Conservation (phyloP, 2,797 vertebrate species). For the Labroides dimidiatus region DNA sequence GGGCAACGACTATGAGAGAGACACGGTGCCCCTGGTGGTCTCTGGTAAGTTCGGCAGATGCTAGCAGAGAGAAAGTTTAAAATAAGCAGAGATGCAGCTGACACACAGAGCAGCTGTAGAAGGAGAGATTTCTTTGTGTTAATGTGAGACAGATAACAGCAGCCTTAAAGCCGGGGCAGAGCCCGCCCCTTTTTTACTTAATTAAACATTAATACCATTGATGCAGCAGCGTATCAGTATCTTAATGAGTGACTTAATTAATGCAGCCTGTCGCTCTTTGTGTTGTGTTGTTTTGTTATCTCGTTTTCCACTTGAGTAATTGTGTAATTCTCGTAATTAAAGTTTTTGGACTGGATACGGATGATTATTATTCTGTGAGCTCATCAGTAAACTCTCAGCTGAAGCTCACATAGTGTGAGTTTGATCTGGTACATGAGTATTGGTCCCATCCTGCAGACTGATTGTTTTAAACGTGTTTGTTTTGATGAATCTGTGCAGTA, state of each 20-base stretch:
- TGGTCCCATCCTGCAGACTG: constrained; percentile 22
- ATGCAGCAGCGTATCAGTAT: constrained; percentile 56
- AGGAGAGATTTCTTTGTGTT: constrained; percentile 29
- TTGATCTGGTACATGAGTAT: constrained; percentile 33
- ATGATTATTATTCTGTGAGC: constrained; percentile 30
- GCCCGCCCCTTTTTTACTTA: constrained; percentile 44
- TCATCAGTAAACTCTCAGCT: constrained; percentile 39
- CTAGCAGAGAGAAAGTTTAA: constrained; percentile 22
- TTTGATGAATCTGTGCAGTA: constrained; percentile 13
- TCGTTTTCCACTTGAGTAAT: constrained; percentile 61
- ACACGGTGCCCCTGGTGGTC: constrained; percentile 91
- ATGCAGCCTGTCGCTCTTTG: constrained; percentile 30
- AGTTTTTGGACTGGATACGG: constrained; percentile 51
- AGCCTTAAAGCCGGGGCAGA: constrained; percentile 39
- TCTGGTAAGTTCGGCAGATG: constrained; percentile 85
- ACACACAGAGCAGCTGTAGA: constrained; percentile 9
- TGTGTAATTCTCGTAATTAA: constrained; percentile 66
- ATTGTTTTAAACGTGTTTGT: constrained; percentile 10
- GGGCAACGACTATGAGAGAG: constrained; percentile 91
- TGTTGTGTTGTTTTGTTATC: constrained; percentile 44
- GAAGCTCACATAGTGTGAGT: constrained; percentile 10
- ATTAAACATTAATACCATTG: constrained; percentile 59
- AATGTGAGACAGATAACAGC: constrained; percentile 35
- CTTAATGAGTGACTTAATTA: constrained; percentile 47
- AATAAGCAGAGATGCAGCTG: constrained; percentile 11